Evolutionary conservation across 1,140 invertebrate genomes (phyloP).

Genomic region (Drosophila trapezifrons): DNA sequence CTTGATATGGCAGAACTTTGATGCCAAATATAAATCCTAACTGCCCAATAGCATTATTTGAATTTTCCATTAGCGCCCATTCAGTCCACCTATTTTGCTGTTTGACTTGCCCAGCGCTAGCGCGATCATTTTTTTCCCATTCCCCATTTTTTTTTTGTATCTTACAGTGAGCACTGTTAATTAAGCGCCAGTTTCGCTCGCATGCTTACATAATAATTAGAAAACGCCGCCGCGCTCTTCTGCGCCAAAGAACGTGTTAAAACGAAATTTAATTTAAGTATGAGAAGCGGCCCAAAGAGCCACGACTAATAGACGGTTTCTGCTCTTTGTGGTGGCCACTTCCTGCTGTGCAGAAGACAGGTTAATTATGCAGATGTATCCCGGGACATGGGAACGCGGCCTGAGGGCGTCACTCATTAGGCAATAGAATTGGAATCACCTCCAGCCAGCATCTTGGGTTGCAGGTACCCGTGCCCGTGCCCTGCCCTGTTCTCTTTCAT

Average conservation of each 20-base stretch:
- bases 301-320: slow-evolving; percentile 65
- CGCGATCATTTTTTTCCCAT: slow-evolving; percentile 28
- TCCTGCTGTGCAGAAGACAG: slow-evolving; percentile 60
- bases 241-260: slow-evolving; percentile 72
- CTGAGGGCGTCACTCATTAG: slow-evolving; percentile 31
- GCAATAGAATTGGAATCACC: slow-evolving; percentile 28
- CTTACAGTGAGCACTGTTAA: slow-evolving; percentile 62
- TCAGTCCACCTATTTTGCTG: slow-evolving; percentile 31
- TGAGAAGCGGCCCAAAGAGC: slow-evolving; percentile 58
- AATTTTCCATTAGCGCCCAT: slow-evolving; percentile 67
- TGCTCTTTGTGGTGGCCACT: slow-evolving; percentile 59
- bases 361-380: slow-evolving; percentile 71
- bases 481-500: slow-evolving; percentile 34
- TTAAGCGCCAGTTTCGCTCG: slow-evolving; percentile 70
- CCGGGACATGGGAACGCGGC: slow-evolving; percentile 51
- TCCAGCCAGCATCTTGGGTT: slow-evolving; percentile 45
- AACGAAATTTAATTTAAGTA: slow-evolving; percentile 79
- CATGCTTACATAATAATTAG: slow-evolving; percentile 82
- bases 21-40: slow-evolving; percentile 36
- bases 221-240: slow-evolving; percentile 29
- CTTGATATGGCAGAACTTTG: slow-evolving; percentile 25
- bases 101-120: slow-evolving; percentile 19
- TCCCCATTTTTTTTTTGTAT: slow-evolving; percentile 22
- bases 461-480: slow-evolving; percentile 17
- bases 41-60: slow-evolving; percentile 57